Evolutionary conservation across 2,113 vertebrate species (phyloP).

Genomic region (Oncorhynchus nerka): DNA sequence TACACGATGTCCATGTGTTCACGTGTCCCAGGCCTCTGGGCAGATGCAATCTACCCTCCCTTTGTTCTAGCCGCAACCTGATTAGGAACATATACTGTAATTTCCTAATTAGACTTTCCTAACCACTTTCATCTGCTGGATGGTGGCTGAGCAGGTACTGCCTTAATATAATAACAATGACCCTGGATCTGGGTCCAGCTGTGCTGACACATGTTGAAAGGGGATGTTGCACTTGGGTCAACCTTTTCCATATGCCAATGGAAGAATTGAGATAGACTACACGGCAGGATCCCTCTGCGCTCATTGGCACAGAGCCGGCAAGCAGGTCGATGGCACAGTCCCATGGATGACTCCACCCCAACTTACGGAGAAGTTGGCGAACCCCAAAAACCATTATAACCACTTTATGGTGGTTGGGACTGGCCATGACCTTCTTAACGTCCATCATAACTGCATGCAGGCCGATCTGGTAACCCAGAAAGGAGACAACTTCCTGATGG

Average conservation of each 20-base stretch:
- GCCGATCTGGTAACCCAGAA: too few species aligned
- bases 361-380: too few species aligned
- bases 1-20: conserved; percentile 20
- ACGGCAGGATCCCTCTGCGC: neutral
- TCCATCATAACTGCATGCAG: too few species aligned
- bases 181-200: conserved; percentile 14
- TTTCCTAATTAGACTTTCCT: conserved; percentile 66
- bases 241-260: conserved; percentile 41
- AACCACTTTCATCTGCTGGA: conserved; percentile 73
- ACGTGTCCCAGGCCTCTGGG: conserved; percentile 19
- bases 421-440: too few species aligned
- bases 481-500: too few species aligned
- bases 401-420: too few species aligned
- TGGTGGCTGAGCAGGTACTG: conserved; percentile 67
- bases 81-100: conserved; percentile 71
- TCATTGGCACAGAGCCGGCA: too few species aligned
- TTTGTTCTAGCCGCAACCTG: conserved; percentile 68
- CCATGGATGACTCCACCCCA: too few species aligned
- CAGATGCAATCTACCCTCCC: conserved; percentile 48
- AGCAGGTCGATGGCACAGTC: too few species aligned
- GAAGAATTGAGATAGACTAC: conserved; percentile 40
- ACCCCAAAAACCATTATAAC: too few species aligned
- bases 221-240: conserved; percentile 32
- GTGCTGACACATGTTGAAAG: neutral
- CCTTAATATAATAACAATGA: conserved; percentile 63